Evolutionary conservation across 2,888 invertebrate genomes (phyloP).

Genomic region (Beris morrisii): DNA sequence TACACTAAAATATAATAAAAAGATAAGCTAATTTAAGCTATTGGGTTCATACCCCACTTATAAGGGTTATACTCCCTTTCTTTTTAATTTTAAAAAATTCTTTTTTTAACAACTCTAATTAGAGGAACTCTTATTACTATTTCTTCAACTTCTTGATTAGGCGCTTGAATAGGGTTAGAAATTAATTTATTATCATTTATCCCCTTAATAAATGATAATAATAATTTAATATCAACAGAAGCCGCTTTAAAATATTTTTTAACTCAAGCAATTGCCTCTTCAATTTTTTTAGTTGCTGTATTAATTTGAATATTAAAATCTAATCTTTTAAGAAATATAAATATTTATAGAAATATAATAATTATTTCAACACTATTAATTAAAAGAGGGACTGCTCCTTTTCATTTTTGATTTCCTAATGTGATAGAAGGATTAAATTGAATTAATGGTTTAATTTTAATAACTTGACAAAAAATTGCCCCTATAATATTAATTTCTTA

Average conservation of each 20-base stretch:
- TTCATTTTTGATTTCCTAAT: too few species aligned
- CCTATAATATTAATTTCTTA: constrained; percentile 62
- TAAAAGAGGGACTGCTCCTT: too few species aligned
- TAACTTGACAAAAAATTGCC: constrained; percentile 68
- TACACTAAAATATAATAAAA: constrained; percentile 63
- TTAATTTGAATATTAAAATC: constrained; percentile 48
- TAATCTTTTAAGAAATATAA: too few species aligned
- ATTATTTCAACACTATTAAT: too few species aligned
- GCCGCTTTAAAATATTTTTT: constrained; percentile 65
- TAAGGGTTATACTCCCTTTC: constrained; percentile 58
- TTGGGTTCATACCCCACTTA: constrained; percentile 58
- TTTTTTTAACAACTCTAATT: constrained; percentile 59
- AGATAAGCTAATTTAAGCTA: constrained; percentile 58
- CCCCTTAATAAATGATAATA: constrained; percentile 59
- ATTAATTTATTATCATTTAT: constrained; percentile 66
- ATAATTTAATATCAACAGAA: constrained; percentile 60
- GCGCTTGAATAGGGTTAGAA: constrained; percentile 65
- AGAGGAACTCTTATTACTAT: too few species aligned
- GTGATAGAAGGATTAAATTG: constrained; percentile 61
- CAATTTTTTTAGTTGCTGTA: constrained; percentile 59
- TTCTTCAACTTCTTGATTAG: constrained; percentile 53
- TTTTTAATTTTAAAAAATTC: constrained; percentile 59
- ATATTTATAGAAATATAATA: too few species aligned
- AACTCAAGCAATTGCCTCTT: constrained; percentile 62
- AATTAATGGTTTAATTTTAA: constrained; percentile 61